These are phyloP conservation scores for Nannospalax galili DNA, from an alignment of 2,113 vertebrate species.

Conservation along the genomic window DNA sequence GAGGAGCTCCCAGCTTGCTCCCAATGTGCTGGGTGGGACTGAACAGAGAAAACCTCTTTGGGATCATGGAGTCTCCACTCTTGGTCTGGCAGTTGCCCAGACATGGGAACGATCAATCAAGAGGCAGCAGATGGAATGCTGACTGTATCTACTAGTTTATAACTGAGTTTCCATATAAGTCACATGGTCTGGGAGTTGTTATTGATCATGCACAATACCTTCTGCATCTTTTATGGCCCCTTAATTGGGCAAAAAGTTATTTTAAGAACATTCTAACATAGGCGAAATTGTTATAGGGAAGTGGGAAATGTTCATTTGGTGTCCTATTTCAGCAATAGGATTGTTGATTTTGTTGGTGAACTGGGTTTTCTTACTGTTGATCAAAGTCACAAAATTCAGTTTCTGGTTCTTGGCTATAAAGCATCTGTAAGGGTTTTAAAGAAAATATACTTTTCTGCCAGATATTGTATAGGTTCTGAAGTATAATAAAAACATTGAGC, in stretches of 20 bases:
- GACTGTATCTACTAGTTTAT: background rate
- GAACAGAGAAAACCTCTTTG: background rate
- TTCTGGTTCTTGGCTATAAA: background rate
- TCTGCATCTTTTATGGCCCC: conserved; percentile 43
- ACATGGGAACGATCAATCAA: background rate
- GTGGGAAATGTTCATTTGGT: background rate
- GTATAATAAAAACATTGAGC: background rate
- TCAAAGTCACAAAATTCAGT: background rate
- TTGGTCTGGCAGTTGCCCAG: background rate
- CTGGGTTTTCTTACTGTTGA: background rate
- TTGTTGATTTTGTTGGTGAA: background rate
- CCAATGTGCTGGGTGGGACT: background rate
- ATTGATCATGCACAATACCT: conserved; percentile 45
- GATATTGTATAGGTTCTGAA: background rate
- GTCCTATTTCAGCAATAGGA: background rate
- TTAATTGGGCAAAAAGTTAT: conserved; percentile 50
- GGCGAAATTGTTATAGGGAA: conserved; percentile 28
- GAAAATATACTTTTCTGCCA: background rate
- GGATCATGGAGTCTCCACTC: background rate
- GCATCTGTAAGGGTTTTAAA: background rate
- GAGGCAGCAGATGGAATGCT: background rate
- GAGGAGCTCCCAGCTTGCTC: background rate
- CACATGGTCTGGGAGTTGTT: background rate
- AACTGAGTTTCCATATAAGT: background rate
- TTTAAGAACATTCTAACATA: conserved; percentile 57